Percentiles rank a stretch among this genome's conserved stretches.
phyloP scores from a whole-genome alignment of 2,797 vertebrate genomes.

The Bryconaethiops microstoma region DNA sequence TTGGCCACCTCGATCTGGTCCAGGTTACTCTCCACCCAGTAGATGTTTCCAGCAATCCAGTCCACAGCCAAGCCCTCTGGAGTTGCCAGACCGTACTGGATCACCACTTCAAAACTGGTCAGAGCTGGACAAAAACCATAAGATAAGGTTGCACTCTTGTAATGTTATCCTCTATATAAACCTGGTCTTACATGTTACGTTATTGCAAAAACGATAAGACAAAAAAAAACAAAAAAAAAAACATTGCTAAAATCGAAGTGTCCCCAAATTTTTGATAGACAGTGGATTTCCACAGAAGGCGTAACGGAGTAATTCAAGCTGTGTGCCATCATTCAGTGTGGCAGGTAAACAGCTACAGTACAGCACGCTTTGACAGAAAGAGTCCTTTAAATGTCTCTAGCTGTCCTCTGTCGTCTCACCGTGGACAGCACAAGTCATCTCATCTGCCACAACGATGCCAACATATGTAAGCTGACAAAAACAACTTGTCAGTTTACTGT shows the following conservation, averaged over 20 bases:
- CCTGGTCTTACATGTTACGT: no score
- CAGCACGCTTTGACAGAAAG: background rate
- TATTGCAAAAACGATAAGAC: no score
- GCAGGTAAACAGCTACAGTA: background rate
- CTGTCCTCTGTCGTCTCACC: background rate
- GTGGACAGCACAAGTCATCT: background rate
- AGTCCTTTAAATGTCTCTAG: background rate
- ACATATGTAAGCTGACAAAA: conserved; percentile 1
- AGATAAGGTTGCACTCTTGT: background rate
- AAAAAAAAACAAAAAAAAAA: no score
- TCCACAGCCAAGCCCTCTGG: conserved; percentile 96
- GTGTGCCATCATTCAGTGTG: background rate
- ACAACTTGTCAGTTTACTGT: background rate
- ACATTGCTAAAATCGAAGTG: no score
- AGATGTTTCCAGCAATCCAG: conserved; percentile 99
- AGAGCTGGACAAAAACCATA: conserved; percentile 77
- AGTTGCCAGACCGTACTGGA: conserved; percentile 94
- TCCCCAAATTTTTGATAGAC: no score
- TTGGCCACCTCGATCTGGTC: conserved; percentile 98
- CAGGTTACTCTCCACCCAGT: conserved; percentile 99
- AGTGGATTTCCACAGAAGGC: no score
- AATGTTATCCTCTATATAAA: no score
- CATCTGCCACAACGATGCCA: background rate
- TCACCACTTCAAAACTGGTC: conserved; percentile 97
- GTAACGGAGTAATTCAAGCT: background rate